phyloP scores from a whole-genome alignment of 2,797 vertebrate species.

The Scyliorhinus canicula region DNA sequence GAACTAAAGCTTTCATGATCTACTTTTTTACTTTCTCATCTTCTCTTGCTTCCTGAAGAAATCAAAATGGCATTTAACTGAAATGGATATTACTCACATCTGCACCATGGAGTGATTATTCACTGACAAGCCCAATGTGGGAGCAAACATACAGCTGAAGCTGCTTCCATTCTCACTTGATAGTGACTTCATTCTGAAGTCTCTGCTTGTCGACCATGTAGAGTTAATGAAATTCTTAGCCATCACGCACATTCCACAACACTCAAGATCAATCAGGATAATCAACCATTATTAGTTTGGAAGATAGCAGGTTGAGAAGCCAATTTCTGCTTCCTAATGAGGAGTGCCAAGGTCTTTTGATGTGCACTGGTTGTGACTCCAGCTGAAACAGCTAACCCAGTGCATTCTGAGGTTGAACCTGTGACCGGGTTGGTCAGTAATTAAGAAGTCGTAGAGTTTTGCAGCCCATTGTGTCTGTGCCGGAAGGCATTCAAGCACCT shows the following conservation, averaged over 20 bases:
- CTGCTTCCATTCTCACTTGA: neutral
- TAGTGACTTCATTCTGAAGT: neutral
- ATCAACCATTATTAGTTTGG: no score
- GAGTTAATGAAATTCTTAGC: no score
- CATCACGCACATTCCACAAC: no score
- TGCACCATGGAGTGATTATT: no score
- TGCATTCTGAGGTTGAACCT: neutral
- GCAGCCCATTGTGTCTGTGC: no score
- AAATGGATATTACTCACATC: neutral
- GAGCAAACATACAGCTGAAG: neutral
- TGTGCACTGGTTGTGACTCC: neutral
- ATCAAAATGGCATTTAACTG: neutral
- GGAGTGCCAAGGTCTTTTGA: neutral
- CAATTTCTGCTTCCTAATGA: neutral
- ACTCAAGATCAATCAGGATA: no score
- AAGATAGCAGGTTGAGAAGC: no score
- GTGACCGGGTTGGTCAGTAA: neutral
- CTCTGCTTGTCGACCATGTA: neutral
- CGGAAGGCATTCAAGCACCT: no score
- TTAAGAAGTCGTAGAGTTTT: no score
- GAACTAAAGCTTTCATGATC: neutral
- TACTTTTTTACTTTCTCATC: neutral
- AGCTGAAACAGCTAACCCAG: neutral
- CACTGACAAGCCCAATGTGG: neutral
- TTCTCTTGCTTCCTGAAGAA: neutral